phyloP scores from a whole-genome alignment of 2,113 vertebrate genomes.

The Pundamilia nyererei region DNA sequence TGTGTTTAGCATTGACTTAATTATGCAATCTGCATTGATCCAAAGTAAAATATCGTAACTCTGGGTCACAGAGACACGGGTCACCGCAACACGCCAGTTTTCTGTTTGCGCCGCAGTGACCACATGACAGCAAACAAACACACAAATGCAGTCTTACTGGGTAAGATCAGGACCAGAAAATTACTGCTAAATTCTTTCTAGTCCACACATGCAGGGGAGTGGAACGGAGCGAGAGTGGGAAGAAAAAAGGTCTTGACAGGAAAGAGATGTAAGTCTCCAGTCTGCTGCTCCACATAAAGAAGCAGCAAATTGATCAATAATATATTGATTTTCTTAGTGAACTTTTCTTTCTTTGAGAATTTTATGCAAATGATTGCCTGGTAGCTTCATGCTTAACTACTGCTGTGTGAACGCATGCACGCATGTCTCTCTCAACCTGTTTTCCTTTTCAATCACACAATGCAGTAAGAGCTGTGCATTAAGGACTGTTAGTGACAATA shows the following conservation, averaged over 20 bases:
- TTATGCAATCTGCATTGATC: background rate
- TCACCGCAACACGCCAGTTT: conserved; percentile 35
- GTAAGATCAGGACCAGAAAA: background rate
- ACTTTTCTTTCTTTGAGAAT: conserved; percentile 6
- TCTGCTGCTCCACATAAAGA: conserved; percentile 9
- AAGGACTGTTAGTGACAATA: background rate
- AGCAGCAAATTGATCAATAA: conserved; percentile 39
- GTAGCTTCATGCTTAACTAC: background rate
- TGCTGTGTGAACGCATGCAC: background rate
- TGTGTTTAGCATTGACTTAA: background rate
- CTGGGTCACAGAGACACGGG: conserved; percentile 54
- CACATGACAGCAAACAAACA: background rate
- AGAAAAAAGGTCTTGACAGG: background rate
- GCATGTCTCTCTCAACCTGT: background rate
- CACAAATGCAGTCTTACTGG: background rate
- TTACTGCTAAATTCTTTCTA: background rate
- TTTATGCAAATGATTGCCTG: conserved; percentile 23
- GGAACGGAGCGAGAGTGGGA: background rate
- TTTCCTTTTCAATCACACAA: background rate
- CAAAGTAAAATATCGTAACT: background rate
- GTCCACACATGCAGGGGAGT: background rate
- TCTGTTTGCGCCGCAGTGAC: conserved; percentile 27
- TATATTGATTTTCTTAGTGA: conserved; percentile 44
- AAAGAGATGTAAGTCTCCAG: conserved; percentile 47
- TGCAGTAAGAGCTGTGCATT: background rate